Evolutionary conservation across 2,888 invertebrate genomes (phyloP).

Genomic region (Parasteatoda lunata): DNA sequence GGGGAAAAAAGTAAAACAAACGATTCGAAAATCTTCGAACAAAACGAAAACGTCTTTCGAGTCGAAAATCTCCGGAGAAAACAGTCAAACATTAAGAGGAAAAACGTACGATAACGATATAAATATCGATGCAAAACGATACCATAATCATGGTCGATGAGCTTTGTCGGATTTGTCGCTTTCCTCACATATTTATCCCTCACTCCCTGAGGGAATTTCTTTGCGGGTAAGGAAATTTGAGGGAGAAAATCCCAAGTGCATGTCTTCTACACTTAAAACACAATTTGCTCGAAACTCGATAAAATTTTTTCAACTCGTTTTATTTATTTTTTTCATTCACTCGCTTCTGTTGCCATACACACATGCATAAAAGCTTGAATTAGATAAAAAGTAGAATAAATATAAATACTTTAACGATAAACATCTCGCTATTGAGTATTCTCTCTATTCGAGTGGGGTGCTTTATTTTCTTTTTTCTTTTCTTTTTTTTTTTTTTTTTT

Average conservation of each 20-base stretch:
- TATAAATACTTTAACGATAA: slow-evolving; percentile 58
- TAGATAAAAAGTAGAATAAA: slow-evolving; percentile 54
- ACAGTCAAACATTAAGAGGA: slow-evolving; percentile 19
- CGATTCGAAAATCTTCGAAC: neutral
- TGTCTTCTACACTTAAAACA: slow-evolving; percentile 60
- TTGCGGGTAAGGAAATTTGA: neutral
- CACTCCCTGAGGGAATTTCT: slow-evolving; percentile 7
- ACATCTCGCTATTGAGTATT: slow-evolving; percentile 53
- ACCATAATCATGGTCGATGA: slow-evolving; percentile 59
- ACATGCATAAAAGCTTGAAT: slow-evolving; percentile 1
- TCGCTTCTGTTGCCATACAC: neutral
- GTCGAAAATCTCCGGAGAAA: slow-evolving; percentile 12
- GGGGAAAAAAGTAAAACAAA: neutral
- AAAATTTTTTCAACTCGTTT: slow-evolving; percentile 20
- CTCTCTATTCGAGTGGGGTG: neutral
- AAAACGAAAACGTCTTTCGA: slow-evolving; percentile 9
- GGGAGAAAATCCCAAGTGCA: slow-evolving; percentile 25
- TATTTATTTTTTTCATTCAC: neutral
- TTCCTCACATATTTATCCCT: slow-evolving; percentile 31
- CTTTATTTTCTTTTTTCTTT: neutral
- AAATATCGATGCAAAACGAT: slow-evolving; percentile 61
- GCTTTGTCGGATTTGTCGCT: slow-evolving; percentile 53
- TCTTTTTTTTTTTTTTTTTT: neutral
- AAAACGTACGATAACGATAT: slow-evolving; percentile 49
- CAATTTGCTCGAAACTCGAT: slow-evolving; percentile 68